phyloP scores from a whole-genome alignment of 2,113 vertebrate species.

The Phyllostomus discolor region DNA sequence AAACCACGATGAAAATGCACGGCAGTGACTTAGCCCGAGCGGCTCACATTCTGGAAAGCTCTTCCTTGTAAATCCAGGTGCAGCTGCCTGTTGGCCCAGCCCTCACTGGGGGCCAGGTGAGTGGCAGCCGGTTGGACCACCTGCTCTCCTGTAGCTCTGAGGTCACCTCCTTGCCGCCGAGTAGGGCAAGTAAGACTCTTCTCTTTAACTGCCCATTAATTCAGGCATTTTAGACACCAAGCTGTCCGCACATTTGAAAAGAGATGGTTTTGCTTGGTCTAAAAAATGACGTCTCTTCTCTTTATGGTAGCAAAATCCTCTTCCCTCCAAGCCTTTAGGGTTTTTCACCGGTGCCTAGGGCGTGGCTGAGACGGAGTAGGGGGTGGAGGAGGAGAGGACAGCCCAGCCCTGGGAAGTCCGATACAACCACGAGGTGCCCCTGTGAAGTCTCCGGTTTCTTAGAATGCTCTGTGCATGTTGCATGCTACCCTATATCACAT shows the following conservation, averaged over 20 bases:
- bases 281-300: neutral
- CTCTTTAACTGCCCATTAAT: neutral
- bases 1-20: constrained; percentile 60
- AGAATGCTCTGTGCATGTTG: neutral
- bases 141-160: fast-evolving
- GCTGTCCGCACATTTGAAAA: neutral
- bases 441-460: neutral
- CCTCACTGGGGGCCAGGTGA: neutral
- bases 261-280: neutral
- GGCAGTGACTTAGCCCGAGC: constrained; percentile 12
- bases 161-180: neutral
- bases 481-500: neutral
- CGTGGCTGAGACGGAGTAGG: fast-evolving
- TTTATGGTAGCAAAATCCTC: neutral
- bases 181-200: neutral
- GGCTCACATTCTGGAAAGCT: neutral
- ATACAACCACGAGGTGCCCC: fast-evolving
- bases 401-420: neutral
- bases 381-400: neutral
- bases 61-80: neutral
- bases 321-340: neutral
- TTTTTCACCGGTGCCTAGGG: neutral
- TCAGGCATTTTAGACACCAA: neutral
- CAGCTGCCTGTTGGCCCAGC: neutral
- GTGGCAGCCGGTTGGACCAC: fast-evolving